Base-by-base conservation (phyloP, 2,113 vertebrate genomes). In the Myrmecobius fasciatus region DNA sequence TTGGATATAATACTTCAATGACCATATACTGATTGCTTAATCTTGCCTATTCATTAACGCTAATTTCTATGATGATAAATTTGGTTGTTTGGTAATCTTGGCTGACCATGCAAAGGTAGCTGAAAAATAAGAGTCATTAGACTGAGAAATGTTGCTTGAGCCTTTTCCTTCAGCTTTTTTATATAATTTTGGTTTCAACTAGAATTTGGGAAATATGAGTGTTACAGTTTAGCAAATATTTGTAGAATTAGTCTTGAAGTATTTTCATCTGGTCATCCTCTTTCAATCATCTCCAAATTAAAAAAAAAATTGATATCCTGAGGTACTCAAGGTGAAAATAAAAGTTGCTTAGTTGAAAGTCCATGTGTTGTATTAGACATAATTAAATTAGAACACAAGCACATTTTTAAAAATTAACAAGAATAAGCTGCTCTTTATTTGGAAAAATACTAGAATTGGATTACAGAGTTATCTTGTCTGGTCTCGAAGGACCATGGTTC, bases 1-100 rank as follows among this genome's bases (percentile, higher is more conserved):
- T 43, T 89, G 24, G 28, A 94, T 52, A 90, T 94, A 97, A 93
- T 97, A 89, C 12, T 17, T 94, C 92, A 95, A 8, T 93, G 91
- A 52, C 51, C 60, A 95, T 28, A 0, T 96, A 91, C 12, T 54
- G n/a, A 97, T 53, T 25, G 95, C 51, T 96, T 97, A 97, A 98
- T 97, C 10, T 11, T 52, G 89, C 91, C 5, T 26, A 91, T 96
- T 95, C 3, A 92, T 90, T 54, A 90, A 92, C 2, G 91, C 92
- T 96, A 95, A 96, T 94, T 97, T 97, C 93, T 95, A 25, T 94
- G 90, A 97, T 98, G 95, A 92, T 94, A 83, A 83, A 52, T 95
- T 95, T 22, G 54, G 60, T 90, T 60, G 28, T 93, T 92, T 96
- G 97, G 93, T 96, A 25, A 25, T 52, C 17, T 67, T 48, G 88